These are phyloP conservation scores for Scolopax mira DNA, from an alignment of 2,113 vertebrate genomes.

Conservation along the genomic window DNA sequence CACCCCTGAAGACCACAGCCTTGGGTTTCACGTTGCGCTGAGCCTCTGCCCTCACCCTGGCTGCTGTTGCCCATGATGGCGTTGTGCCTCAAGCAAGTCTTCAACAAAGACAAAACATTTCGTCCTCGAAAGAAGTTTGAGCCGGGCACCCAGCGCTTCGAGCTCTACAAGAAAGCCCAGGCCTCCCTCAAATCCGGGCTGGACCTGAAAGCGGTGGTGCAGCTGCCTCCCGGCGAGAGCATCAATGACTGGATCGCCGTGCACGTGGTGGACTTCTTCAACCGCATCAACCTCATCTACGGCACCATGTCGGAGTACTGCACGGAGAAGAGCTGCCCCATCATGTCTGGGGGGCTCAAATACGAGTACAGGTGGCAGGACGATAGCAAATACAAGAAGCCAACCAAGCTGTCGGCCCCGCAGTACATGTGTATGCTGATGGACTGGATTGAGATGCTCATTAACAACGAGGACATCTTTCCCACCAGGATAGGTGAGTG, in stretches of 20 bases:
- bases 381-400: constrained; percentile 88
- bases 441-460: constrained; percentile 97
- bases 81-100: constrained; percentile 95
- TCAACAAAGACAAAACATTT: constrained; percentile 97
- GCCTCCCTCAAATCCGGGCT: constrained; percentile 94
- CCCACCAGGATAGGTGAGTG: constrained; percentile 94
- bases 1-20: neutral
- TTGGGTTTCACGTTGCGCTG: neutral
- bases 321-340: constrained; percentile 88
- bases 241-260: constrained; percentile 95
- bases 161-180: constrained; percentile 96
- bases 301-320: constrained; percentile 97
- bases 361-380: constrained; percentile 99
- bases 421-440: constrained; percentile 95
- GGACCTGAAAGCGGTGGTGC: constrained; percentile 91
- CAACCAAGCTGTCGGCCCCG: constrained; percentile 90
- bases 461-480: constrained; percentile 95
- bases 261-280: constrained; percentile 98
- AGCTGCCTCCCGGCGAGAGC: constrained; percentile 88
- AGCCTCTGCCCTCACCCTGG: neutral
- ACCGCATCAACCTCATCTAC: constrained; percentile 97
- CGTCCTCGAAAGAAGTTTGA: constrained; percentile 93
- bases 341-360: constrained; percentile 92
- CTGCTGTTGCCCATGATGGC: constrained; percentile 76
- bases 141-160: constrained; percentile 93